Base-by-base conservation (phyloP, 2,797 vertebrate genomes). In the Rhinella marina region DNA sequence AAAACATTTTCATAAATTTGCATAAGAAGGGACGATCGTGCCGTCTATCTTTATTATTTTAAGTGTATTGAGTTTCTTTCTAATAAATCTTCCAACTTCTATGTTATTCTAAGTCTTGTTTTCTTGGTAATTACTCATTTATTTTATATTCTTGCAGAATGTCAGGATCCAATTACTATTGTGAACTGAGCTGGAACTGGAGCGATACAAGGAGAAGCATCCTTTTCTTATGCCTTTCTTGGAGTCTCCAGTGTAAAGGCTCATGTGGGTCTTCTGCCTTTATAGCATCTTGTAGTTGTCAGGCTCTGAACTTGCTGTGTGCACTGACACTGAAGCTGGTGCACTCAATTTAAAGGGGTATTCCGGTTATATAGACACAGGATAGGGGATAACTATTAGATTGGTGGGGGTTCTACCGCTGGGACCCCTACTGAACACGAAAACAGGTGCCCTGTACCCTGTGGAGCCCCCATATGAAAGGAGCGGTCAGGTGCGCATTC, bases 21-120 rank as follows among this genome's bases (percentile, higher is more conserved):
- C 82, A 88, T 88, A 81, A 62, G 16, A 88, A 88, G 56, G 59
- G 14, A 57, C 6, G 62, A 56, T 88, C 68, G 83, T 86, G 78
- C 23, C 80, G 29, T 17, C 41, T 56, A 14, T 29, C 41, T 32
- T 21, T 61, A 10, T 59, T 52, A 19, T 66, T 25, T 73, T 59
- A 59, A 29, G 2, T 59, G 11, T 13, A 25, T 21, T 21, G 29
- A 29, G 16, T 12, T 32, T 80, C 77, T 32, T 29, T 62, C 3
- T 13, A 81, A 19, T 9, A 61, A 62, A 59, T 59, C 48, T 29
- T 61, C 29, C 9, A 23, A 48, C n/a, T 81, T 64, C 32, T 48
- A 23, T 17, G 21, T 41, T 62, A 52, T 78, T 64, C 62, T 62
- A 73, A 48, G 16, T 25, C 5, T 72, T n/a, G 13, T 50, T 48